phyloP scores from a whole-genome alignment of 1,140 invertebrate genomes.

The Euura saliciscinereae region DNA sequence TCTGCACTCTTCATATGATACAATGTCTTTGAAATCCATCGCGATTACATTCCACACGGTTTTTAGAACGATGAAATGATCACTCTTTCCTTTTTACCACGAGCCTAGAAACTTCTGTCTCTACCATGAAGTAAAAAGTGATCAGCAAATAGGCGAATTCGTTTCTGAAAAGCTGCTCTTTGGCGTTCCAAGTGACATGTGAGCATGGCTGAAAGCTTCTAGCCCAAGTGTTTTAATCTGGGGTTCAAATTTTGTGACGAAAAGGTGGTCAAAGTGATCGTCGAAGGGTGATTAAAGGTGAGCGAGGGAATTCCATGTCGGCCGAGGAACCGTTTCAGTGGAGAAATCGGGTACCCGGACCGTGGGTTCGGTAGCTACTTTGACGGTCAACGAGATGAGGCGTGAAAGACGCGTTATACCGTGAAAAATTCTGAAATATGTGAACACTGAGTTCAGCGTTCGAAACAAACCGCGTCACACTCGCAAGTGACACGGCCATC shows the following conservation, averaged over 20 bases:
- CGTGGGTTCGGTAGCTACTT: not conserved
- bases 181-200: too few species aligned
- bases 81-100: too few species aligned
- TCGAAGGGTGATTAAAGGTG: not conserved
- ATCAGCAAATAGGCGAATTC: not conserved
- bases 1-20: too few species aligned
- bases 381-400: not conserved
- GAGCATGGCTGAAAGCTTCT: too few species aligned
- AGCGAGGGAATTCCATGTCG: not conserved
- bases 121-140: not conserved
- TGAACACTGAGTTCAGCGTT: not conserved
- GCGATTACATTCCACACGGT: too few species aligned
- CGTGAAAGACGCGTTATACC: not conserved
- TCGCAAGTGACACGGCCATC: not conserved
- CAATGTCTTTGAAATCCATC: too few species aligned
- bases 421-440: not conserved
- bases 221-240: too few species aligned
- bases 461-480: not conserved
- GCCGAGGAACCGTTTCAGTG: not conserved
- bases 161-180: too few species aligned
- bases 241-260: too few species aligned
- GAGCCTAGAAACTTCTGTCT: too few species aligned
- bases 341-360: not conserved
- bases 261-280: not conserved
- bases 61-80: too few species aligned